Evolutionary conservation across 2,113 vertebrate species (phyloP).

Genomic region (Procapra przewalskii): DNA sequence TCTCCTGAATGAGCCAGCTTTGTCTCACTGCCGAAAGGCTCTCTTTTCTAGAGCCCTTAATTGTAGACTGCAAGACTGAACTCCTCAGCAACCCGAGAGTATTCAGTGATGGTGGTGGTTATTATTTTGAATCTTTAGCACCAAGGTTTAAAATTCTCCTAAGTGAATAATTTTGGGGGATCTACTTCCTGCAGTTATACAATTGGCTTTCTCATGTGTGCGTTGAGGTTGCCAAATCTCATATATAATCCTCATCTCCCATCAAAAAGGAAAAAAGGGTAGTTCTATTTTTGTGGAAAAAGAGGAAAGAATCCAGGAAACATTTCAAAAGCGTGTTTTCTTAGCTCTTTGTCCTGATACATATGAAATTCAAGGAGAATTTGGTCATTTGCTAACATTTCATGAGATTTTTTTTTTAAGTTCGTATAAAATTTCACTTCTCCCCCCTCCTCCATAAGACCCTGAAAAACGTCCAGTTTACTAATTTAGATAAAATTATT

Average conservation of each 20-base stretch:
- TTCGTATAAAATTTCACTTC: constrained; percentile 9
- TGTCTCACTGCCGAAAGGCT: not conserved
- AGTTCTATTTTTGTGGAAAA: constrained; percentile 32
- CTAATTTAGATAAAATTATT: constrained; percentile 22
- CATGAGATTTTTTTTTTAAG: not conserved
- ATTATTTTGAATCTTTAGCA: not conserved
- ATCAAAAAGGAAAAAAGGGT: not conserved
- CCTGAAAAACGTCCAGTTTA: not conserved
- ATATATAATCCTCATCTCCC: not conserved
- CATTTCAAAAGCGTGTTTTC: not conserved
- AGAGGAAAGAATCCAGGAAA: constrained; percentile 23
- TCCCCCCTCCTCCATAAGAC: not conserved
- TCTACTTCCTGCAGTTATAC: not conserved
- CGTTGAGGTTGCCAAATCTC: not conserved
- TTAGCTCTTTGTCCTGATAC: not conserved
- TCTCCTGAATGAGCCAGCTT: not conserved
- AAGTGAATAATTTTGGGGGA: not conserved
- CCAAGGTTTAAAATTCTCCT: not conserved
- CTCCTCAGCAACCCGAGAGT: not conserved
- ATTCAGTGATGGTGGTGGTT: not conserved
- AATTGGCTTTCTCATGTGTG: constrained; percentile 20
- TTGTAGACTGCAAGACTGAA: not conserved
- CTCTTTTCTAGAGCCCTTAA: not conserved
- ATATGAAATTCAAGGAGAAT: not conserved
- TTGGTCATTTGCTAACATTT: constrained; percentile 35